Evolutionary conservation across 1,140 invertebrate species (phyloP).

Genomic region (Leptinotarsa lineolata): DNA sequence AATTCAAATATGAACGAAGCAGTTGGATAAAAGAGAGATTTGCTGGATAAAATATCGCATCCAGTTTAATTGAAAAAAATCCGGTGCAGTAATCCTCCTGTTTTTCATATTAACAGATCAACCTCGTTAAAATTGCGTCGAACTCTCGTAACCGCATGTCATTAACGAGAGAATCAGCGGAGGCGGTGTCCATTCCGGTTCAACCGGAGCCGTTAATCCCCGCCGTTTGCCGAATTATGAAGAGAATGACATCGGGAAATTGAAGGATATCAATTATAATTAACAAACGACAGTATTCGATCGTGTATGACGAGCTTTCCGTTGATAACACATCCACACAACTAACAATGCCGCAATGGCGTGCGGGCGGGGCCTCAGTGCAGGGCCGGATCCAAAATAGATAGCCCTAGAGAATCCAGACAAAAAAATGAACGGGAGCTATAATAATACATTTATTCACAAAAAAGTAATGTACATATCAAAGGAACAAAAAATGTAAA

Average conservation of each 20-base stretch:
- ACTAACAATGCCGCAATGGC: conserved; percentile 40
- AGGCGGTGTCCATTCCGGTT: background rate
- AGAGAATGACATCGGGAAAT: conserved; percentile 30
- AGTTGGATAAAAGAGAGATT: too few species aligned
- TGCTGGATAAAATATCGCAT: too few species aligned
- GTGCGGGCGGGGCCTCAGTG: conserved; percentile 28
- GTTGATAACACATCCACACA: conserved; percentile 31
- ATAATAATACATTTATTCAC: too few species aligned
- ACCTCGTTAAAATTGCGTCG: background rate
- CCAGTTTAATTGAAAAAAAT: too few species aligned
- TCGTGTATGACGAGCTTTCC: conserved; percentile 28
- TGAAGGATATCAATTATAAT: conserved; percentile 40
- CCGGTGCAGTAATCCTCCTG: too few species aligned
- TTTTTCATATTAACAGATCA: too few species aligned
- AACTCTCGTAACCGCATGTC: background rate
- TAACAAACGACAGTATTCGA: conserved; percentile 36
- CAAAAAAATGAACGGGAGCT: too few species aligned
- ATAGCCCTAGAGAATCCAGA: too few species aligned
- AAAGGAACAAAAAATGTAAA: too few species aligned
- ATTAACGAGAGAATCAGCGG: background rate
- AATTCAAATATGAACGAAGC: too few species aligned
- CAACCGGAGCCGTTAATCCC: background rate
- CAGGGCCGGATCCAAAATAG: background rate
- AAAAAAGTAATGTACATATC: too few species aligned
- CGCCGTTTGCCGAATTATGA: conserved; percentile 27